Evolutionary conservation across 2,797 vertebrate genomes (phyloP), one percentile per base, ranked within the genome.

Genomic region (Pygocentrus nattereri): DNA sequence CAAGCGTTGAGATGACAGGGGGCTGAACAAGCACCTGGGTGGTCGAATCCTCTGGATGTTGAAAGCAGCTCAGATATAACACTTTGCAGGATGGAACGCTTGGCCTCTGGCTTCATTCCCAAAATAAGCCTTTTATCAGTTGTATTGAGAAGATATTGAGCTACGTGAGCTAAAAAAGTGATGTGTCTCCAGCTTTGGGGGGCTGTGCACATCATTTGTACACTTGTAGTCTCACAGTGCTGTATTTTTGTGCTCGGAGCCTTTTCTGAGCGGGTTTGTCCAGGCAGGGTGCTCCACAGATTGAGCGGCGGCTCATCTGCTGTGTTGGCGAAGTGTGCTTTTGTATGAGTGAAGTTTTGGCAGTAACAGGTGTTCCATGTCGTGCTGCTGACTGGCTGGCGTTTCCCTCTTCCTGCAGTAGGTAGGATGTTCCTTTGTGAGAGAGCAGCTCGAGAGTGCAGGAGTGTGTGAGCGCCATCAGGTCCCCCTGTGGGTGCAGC

Each of bases 401-500:
- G 69, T 77, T 84, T 10, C 67, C 18, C 16, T 52, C 68, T 80
- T 87, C 78, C 69, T 85, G 61, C 68, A 80, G 82, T 64, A 82
- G 16, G 52, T 31, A 65, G 75, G 80, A 62, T 44, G 78, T 80
- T 82, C 62, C 41, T 78, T 76, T 82, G 65, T 34, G 75, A 34
- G 72, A 82, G 47, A 78, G 78, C 78, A 64, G 69, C 78, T 41
- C 72, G 87, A 83, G 84, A 86, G 81, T 84, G 89, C 81, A 90
- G 85, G 77, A 87, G 81, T 89, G 84, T 77, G 59, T 88, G 89
- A 91, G 86, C 91, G 91, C 88, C 91, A 93, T 90, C 85, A 82
- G 79, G 85, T 87, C 90, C 85, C 88, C 90, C 81, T 49, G 88
- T 86, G 88, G 84, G 81, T 86, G 84, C 81, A 81, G 79, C 83